Base-by-base conservation (phyloP, 2,888 invertebrate genomes). In the Drosophila niveifrons region DNA sequence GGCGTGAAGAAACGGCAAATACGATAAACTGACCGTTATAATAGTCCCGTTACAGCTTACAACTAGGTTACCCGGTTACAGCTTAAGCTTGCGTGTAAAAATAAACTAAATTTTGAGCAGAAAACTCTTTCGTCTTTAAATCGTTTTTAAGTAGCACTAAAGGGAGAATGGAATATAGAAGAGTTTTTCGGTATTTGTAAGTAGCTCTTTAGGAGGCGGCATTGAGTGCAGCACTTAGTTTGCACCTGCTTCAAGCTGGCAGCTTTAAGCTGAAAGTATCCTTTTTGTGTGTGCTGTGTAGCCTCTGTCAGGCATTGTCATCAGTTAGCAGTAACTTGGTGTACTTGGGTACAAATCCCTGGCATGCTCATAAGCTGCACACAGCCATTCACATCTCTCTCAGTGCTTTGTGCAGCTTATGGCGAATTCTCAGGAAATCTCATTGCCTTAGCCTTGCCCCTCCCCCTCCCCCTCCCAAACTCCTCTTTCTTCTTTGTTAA, bases 21-120 rank as follows among this genome's bases (percentile, higher is more conserved):
- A 44, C 36, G 70, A 64, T 69, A 70, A 82, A 68, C 72, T 84
- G 84, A 87, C 82, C 87, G 52, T 66, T 71, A 62, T 71, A 66
- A 56, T 69, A 39, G 31, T 56, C 17, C 13, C n/a, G 31, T 44
- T 41, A 57, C 53, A 51, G 50, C 61, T 64, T 57, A 70, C 57
- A 75, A 70, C 61, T 61, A 46, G 71, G 70, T 62, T 62, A 36
- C 44, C 46, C 47, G 29, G 13, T 70, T 47, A 47, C 13, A 41
- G 23, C n/a, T 34, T 61, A 10, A 53, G 44, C 18, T 75, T 69
- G 70, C 75, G 70, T 75, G 64, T 53, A 50, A 61, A 57, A 36
- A 41, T 31, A 47, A 10, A 23, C 17, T 29, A 15, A 46, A 29
- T 15, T 15, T 29, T 13, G 11, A n/a, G 8, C 29, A 44, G 17